Evolutionary conservation across 92 coral and sea anemone genomes (phyloP), one percentile per base, ranked within the genome.

Genomic region (Umimayanthus kanabou): DNA sequence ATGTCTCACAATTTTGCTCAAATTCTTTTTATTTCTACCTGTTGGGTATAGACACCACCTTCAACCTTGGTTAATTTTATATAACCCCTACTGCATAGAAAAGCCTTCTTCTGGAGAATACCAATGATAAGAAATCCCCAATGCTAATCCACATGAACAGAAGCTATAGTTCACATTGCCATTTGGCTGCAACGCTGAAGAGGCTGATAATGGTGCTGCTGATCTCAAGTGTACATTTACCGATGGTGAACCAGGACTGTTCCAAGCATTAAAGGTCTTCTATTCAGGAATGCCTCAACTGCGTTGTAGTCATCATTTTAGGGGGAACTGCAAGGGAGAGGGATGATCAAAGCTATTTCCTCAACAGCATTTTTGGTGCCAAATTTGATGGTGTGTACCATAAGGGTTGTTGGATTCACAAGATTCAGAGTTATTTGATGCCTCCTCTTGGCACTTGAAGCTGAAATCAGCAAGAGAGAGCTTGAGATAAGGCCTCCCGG

Each of bases 11-110:
- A 25, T 93, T 91, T 86, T 89, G 93, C 47, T 82, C 89, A n/a
- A 79, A 82, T 70, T 75, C 65, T 0, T 28, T 71, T 22, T 15
- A 23, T 16, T 82, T 80, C 55, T 70, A 80, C 47, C 89, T 85
- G 1, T 58, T 86, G 23, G 84, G 89, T 22, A 90, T 89, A 37
- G 95, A 93, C 76, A 93, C 93, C 9, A 91, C 95, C 14, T 91
- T 91, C 53, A 93, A 93, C 67, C 88, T 91, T 2, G 92, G 92
- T 42, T 89, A 82, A 42, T 91, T 89, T 64, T 89, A 88, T 85
- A 91, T 91, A 28, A 91, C 93, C 28, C 95, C 93, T 2, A 93
- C 93, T 33, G 80, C 89, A 23, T 91, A 93, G 76, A 88, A 81
- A 73, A 88, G 79, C 70, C n/a, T n/a, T n/a, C 91, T 91, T 16